Evolutionary conservation across 2,113 vertebrate genomes (phyloP), one percentile per base, ranked within the genome.

Genomic region (Hymenochirus boettgeri): DNA sequence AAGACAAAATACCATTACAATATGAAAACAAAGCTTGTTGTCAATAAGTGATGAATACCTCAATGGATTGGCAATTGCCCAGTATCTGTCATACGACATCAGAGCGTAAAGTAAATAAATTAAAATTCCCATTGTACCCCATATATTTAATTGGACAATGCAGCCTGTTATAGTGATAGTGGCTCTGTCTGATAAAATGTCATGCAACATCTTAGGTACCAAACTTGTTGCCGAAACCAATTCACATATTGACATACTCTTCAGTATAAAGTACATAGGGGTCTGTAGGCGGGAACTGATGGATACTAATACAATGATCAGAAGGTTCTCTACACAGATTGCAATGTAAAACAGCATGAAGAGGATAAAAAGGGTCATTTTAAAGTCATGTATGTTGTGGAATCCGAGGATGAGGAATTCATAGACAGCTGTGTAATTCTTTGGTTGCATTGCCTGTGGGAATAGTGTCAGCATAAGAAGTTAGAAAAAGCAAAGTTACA

Each of bases 41-140:
- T 46, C 15, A 10, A 61, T 61, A 18, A 61, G 25, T 4, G 10
- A 3, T 10, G 42, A 48, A 48, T 61, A 61, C 13, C 26, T 17
- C 39, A 61, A 18, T 8, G 58, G 58, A 10, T 47, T 47, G 27
- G n/a, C 19, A 15, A 61, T 31, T 15, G 58, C 58, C 25, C 47
- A 13, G 26, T 48, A 61, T 46, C 58, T 47, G 24, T 61, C 58
- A 61, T 61, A 61, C 7, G 58, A 61, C 58, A 61, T 61, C 2
- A 61, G 25, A 7, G 58, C 26, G 22, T 29, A 48, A 21, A 61
- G 42, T 1, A 61, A 48, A 48, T 18, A 48, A 7, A 48, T 12
- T 21, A 22, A n/a, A 2, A 18, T 48, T 27, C 24, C 42, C 25
- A 31, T 19, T 47, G 26, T 15, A 7, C 42, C 25, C 17, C 21